These are phyloP conservation scores for Hetaerina americana DNA, from an alignment of 1,140 invertebrate species.

Conservation along the genomic window DNA sequence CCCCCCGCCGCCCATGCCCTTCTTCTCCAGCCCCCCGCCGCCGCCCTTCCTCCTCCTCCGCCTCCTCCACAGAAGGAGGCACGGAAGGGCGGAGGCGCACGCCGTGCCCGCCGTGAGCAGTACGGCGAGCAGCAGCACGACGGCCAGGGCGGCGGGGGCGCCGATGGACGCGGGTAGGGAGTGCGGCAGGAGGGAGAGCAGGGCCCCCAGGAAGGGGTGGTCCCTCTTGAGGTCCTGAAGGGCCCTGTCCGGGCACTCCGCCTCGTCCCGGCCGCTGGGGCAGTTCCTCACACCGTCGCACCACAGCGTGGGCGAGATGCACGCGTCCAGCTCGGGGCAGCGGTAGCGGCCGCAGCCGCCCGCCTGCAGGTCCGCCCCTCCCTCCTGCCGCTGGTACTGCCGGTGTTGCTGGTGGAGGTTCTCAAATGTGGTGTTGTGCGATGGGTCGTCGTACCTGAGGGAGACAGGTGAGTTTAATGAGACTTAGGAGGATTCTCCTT, in stretches of 20 bases:
- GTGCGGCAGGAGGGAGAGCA: constrained; percentile 48
- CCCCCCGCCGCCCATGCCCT: constrained; percentile 33
- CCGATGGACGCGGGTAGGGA: constrained; percentile 48
- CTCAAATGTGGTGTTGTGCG: neutral
- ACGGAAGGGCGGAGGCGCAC: constrained; percentile 36
- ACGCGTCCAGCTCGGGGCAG: constrained; percentile 56
- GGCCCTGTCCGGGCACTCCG: constrained; percentile 26
- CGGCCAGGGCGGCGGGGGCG: constrained; percentile 33
- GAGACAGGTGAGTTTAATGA: too few species aligned
- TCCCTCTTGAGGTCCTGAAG: constrained; percentile 26
- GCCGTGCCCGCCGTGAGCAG: constrained; percentile 27
- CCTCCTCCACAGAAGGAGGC: constrained; percentile 27
- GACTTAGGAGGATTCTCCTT: too few species aligned
- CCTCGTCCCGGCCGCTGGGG: constrained; percentile 59
- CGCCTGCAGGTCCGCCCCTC: constrained; percentile 14
- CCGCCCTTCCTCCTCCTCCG: constrained; percentile 40
- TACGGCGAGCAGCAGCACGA: constrained; percentile 2
- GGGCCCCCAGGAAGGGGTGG: constrained; percentile 52
- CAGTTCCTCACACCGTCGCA: constrained; percentile 58
- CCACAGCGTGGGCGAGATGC: constrained; percentile 56
- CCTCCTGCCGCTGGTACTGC: constrained; percentile 3
- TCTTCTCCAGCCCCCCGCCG: constrained; percentile 33
- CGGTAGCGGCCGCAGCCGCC: constrained; percentile 24
- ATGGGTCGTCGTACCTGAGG: neutral
- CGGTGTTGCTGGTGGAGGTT: neutral